Conservation (phyloP, 92 coral and sea anemone genomes). For the Epizoanthus scotinus region DNA sequence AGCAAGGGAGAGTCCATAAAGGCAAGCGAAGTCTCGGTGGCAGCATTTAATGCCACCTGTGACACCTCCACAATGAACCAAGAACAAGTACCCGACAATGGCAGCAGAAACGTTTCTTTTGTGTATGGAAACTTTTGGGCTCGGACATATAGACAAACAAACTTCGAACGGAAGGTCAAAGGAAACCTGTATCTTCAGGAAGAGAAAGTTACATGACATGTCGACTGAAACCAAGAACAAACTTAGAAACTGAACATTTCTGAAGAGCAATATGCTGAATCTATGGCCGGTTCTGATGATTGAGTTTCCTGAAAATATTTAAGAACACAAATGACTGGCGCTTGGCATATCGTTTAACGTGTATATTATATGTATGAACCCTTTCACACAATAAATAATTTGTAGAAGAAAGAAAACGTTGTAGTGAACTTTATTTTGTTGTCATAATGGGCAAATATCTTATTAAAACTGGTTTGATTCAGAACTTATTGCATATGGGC, state of each 20-base stretch:
- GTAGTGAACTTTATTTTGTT: too few relatives aligned
- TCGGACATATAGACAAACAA: conserved; percentile 21
- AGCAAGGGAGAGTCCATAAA: conserved; percentile 26
- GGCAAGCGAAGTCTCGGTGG: conserved; percentile 56
- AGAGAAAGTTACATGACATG: conserved; percentile 17
- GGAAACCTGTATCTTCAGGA: conserved; percentile 16
- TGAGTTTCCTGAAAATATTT: too few relatives aligned
- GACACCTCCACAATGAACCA: conserved; percentile 32
- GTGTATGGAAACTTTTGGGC: conserved; percentile 48
- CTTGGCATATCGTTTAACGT: too few relatives aligned
- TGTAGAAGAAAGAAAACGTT: too few relatives aligned
- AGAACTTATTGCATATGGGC: too few relatives aligned
- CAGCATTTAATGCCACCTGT: conserved; percentile 46
- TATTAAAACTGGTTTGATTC: too few relatives aligned
- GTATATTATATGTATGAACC: too few relatives aligned
- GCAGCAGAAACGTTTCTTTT: conserved; percentile 39
- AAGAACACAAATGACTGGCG: too few relatives aligned
- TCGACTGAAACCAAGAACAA: conserved; percentile 45
- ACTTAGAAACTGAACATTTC: conserved; percentile 34
- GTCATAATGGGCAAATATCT: too few relatives aligned
- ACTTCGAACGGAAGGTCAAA: conserved; percentile 24
- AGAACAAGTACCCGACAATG: conserved; percentile 26
- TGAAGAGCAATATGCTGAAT: conserved; percentile 27
- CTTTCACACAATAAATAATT: too few relatives aligned
- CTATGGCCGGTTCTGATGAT: conserved; percentile 29